A percentile compares a stretch with the other conserved stretches of the same genome.
Conservation (phyloP, 2,888 invertebrate species). For the Steinernema hermaphroditum region DNA sequence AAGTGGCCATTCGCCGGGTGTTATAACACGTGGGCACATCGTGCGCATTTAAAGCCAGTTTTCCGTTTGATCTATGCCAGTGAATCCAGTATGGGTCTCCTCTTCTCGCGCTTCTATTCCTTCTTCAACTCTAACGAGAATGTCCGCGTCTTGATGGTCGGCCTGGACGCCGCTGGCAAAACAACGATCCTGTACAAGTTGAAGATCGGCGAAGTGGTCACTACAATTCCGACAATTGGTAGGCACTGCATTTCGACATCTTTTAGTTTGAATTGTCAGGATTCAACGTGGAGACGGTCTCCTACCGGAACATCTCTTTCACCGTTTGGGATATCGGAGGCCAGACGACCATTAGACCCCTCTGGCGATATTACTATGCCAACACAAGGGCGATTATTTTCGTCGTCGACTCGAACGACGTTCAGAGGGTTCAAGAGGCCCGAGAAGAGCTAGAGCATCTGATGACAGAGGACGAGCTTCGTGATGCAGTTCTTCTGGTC, state of each 20-base stretch:
- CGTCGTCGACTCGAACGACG: conserved; percentile 82
- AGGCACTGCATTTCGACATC: neutral
- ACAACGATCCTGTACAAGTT: conserved; percentile 21
- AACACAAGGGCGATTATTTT: conserved; percentile 18
- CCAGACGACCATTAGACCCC: neutral
- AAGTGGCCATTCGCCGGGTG: too few species aligned
- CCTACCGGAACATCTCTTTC: conserved; percentile 18
- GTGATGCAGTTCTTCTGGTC: conserved; percentile 1
- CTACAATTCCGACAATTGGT: conserved; percentile 17
- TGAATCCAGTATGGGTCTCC: conserved; percentile 22
- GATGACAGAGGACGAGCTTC: neutral
- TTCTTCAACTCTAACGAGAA: neutral
- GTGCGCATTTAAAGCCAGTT: too few species aligned
- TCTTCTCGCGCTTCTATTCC: conserved; percentile 28
- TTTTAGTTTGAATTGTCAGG: neutral
- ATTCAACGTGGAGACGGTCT: conserved; percentile 25
- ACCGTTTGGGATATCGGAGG: conserved; percentile 24
- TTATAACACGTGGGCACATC: too few species aligned
- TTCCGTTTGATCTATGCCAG: too few species aligned
- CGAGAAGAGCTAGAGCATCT: conserved; percentile 76
- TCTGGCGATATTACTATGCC: conserved; percentile 16
- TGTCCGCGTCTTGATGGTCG: conserved; percentile 11
- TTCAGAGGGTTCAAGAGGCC: conserved; percentile 88
- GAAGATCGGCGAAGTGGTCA: conserved; percentile 22
- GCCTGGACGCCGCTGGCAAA: conserved; percentile 15